phyloP scores from a whole-genome alignment of 2,888 invertebrate genomes.

The Laothoe populi region DNA sequence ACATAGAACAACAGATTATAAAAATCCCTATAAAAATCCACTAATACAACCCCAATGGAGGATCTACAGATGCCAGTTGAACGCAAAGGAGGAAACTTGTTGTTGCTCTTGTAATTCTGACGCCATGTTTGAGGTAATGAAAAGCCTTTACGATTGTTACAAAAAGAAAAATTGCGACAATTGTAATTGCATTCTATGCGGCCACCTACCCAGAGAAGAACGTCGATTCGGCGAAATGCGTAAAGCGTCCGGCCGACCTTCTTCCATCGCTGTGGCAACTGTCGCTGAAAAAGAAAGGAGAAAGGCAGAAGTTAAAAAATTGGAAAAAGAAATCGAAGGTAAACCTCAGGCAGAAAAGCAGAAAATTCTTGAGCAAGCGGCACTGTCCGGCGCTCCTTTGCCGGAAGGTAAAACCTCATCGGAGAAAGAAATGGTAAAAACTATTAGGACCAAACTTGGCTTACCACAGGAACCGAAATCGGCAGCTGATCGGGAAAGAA shows the following conservation, averaged over 20 bases:
- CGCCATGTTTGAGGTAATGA: conserved; percentile 76
- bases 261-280: conserved; percentile 29
- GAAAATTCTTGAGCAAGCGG: conserved; percentile 39
- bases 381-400: conserved; percentile 41
- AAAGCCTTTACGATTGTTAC: conserved; percentile 70
- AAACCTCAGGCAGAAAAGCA: conserved; percentile 48
- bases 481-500: conserved; percentile 33
- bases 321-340: conserved; percentile 42
- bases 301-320: conserved; percentile 29
- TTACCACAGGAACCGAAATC: conserved; percentile 36
- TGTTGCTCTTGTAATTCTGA: conserved; percentile 71
- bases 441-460: conserved; percentile 35
- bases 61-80: conserved; percentile 58
- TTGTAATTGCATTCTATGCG: conserved; percentile 67
- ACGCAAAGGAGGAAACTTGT: conserved; percentile 54
- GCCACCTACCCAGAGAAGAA: conserved; percentile 51
- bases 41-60: conserved; percentile 34
- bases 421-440: conserved; percentile 35
- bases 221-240: conserved; percentile 37
- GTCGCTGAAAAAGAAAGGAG: conserved; percentile 29
- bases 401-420: conserved; percentile 39
- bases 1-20: conserved; percentile 34
- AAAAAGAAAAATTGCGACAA: conserved; percentile 69
- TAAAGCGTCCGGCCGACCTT: conserved; percentile 31
- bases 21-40: conserved; percentile 35